Conservation (phyloP, 2,113 vertebrate species). For the Vombatus ursinus region DNA sequence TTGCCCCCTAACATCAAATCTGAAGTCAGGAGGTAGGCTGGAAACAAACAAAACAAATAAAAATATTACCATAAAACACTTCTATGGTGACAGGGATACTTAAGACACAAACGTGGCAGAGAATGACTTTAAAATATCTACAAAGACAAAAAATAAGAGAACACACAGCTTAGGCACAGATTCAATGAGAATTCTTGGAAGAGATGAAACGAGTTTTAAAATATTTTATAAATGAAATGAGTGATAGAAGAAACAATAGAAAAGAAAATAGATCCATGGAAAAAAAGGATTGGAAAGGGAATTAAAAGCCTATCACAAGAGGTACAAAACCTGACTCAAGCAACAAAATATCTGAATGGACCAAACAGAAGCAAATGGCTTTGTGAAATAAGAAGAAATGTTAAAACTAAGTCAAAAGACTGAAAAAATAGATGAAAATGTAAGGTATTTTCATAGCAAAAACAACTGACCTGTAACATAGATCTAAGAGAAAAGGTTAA, state of each 20-base stretch:
- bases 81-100: background rate
- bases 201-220: background rate
- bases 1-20: background rate
- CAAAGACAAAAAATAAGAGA: background rate
- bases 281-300: background rate
- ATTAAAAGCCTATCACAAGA: background rate
- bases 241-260: background rate
- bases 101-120: background rate
- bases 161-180: background rate
- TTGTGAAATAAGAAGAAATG: background rate
- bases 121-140: background rate
- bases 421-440: background rate
- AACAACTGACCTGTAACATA: background rate
- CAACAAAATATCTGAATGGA: background rate
- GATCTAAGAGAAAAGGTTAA: background rate
- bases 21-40: background rate
- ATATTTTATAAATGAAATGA: background rate
- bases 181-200: background rate
- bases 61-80: background rate
- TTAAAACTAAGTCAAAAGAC: background rate
- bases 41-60: background rate
- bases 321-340: background rate
- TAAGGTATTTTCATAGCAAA: background rate
- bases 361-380: background rate
- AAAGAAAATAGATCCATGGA: background rate